Evolutionary conservation across 2,797 vertebrate species (phyloP), one percentile per base, ranked within the genome.

Genomic region (Hirundo rustica): DNA sequence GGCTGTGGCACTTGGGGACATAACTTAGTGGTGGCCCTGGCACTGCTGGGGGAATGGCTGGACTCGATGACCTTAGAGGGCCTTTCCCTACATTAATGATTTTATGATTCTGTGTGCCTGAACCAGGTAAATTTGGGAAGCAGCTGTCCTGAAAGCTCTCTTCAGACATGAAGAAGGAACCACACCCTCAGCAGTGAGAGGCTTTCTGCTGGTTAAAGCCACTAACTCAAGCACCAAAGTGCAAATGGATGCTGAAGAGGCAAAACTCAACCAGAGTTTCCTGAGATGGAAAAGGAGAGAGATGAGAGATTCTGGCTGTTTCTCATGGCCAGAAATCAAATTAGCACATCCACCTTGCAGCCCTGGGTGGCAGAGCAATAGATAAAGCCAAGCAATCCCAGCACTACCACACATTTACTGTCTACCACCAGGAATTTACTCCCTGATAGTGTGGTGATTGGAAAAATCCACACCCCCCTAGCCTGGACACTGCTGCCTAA

Each of bases 21-120:
- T 2, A 29, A 25, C 6, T 19, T n/a, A 40, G 17, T 5, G n/a
- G 6, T 34, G 45, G 51, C n/a, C 17, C 51, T 51, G 38, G 72
- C 29, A 77, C 29, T 58, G 51, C 45, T 47, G 38, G 25, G 17
- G 40, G 5, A 88, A 25, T 54, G 26, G 11, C 4, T 71, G n/a
- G 29, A 40, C 12, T 26, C 0, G 0, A 70, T 40, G 44, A 71
- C 5, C 25, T 71, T 18, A 30, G n/a, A 65, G 29, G 12, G 8
- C 7, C 7, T 71, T 58, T 47, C 11, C 20, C 8, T 7, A 7
- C 65, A 38, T 47, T 27, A 20, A 53, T 4, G 11, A 38, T 53
- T 45, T 57, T 3, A 53, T 53, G 45, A 34, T 20, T 77, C 51
- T 34, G 25, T 47, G n/a, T 51, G 42, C 27, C 23, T 50, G 38